These are phyloP conservation scores for Pygoscelis adeliae DNA, from an alignment of 2,113 vertebrate species.

Conservation along the genomic window DNA sequence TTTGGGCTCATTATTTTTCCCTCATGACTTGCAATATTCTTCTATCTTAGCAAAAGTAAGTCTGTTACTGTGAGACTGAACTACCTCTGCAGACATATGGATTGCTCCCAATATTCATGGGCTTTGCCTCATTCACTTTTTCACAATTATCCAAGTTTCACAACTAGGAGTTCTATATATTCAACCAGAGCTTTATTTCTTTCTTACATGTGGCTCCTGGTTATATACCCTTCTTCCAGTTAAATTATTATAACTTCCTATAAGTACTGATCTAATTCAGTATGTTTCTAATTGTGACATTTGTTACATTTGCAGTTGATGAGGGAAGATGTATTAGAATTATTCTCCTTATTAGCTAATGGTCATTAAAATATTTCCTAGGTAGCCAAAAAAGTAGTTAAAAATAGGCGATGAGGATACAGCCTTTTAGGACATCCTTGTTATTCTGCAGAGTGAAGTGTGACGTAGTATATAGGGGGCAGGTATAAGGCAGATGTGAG, in stretches of 20 bases:
- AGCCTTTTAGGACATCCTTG: not conserved
- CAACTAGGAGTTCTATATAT: not conserved
- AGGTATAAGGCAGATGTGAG: not conserved
- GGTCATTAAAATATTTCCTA: not conserved
- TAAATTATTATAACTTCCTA: not conserved
- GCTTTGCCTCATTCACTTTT: not conserved
- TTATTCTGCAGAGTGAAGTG: not conserved
- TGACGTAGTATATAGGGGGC: not conserved
- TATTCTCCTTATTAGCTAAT: not conserved
- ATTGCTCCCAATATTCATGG: not conserved
- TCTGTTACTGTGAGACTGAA: not conserved
- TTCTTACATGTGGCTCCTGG: not conserved
- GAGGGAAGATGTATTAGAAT: not conserved
- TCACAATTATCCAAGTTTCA: not conserved
- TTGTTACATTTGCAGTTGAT: not conserved
- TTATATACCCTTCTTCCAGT: not conserved
- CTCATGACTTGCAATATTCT: not conserved
- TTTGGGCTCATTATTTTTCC: not conserved
- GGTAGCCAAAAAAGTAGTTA: not conserved
- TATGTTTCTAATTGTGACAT: not conserved
- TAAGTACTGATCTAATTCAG: not conserved
- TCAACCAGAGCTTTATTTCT: not conserved
- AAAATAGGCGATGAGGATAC: rapidly evolving
- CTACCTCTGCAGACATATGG: not conserved
- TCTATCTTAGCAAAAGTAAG: not conserved